Percentiles rank a stretch among this genome's conserved stretches.
These are phyloP conservation scores for Atta texana DNA, from an alignment of 1,140 invertebrate genomes.

Conservation along the genomic window DNA sequence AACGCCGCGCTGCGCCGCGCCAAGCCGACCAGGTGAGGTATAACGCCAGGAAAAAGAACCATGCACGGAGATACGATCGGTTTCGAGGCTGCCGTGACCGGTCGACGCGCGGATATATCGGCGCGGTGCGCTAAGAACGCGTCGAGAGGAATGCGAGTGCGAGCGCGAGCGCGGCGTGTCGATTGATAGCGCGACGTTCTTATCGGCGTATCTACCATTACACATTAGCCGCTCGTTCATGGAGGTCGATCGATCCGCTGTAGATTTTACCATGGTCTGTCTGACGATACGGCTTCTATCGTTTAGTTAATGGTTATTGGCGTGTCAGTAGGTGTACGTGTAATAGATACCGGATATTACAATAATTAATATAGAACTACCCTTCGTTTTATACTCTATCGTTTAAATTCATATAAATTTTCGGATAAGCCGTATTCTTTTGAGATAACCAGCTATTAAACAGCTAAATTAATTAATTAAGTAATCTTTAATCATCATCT, in stretches of 20 bases:
- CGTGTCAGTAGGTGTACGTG: not conserved
- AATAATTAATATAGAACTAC: conserved; percentile 7
- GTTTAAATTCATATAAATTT: conserved; percentile 1
- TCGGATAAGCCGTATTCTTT: not conserved
- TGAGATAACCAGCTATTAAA: not conserved
- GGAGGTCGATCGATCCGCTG: not conserved
- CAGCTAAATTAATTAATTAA: conserved; percentile 28
- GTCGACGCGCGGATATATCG: conserved; percentile 55
- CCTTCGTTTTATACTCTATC: not conserved
- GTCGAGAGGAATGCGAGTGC: conserved; percentile 70
- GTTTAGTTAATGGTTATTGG: conserved; percentile 16
- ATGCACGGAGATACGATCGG: conserved; percentile 60
- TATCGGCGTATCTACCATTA: conserved; percentile 59
- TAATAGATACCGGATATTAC: not conserved
- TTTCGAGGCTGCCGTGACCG: conserved; percentile 18
- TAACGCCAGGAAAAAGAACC: conserved; percentile 53
- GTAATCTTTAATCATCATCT: conserved; percentile 38
- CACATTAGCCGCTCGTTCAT: not conserved
- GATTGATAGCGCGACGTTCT: conserved; percentile 71
- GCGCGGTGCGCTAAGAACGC: conserved; percentile 66
- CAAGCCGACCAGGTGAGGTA: conserved; percentile 13
- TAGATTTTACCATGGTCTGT: conserved; percentile 40
- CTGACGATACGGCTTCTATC: not conserved
- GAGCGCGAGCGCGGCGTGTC: conserved; percentile 67
- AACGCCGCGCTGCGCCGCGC: not conserved